These are phyloP conservation scores for Amiota minor DNA, from an alignment of 2,888 invertebrate genomes.

Conservation along the genomic window DNA sequence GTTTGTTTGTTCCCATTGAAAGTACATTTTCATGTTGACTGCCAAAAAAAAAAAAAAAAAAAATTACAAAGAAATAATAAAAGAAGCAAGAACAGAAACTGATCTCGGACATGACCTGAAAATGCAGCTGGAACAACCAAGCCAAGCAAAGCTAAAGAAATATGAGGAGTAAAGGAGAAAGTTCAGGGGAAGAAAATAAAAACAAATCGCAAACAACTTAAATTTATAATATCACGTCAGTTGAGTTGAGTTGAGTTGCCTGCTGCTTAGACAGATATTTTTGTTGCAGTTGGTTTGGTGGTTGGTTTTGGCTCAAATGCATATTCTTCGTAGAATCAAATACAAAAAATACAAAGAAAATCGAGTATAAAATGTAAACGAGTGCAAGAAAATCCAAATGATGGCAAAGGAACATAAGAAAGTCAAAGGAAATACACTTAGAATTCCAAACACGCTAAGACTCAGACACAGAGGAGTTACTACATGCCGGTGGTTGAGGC, in stretches of 20 bases:
- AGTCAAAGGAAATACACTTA: constrained; percentile 5
- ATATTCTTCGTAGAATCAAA: neutral
- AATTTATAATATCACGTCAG: constrained; percentile 28
- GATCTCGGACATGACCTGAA: constrained; percentile 42
- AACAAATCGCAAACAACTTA: constrained; percentile 27
- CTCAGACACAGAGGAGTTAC: too few relatives aligned
- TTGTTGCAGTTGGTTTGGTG: neutral
- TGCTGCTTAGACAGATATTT: neutral
- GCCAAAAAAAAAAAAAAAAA: constrained; percentile 8
- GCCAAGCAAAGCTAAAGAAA: neutral
- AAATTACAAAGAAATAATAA: constrained; percentile 6
- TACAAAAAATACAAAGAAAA: neutral
- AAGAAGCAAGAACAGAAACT: constrained; percentile 20
- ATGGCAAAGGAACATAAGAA: neutral
- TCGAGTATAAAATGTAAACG: constrained; percentile 9
- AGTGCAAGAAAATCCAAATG: constrained; percentile 11
- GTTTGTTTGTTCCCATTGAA: constrained; percentile 23
- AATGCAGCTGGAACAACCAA: constrained; percentile 9
- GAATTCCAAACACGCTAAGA: constrained; percentile 20
- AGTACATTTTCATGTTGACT: constrained; percentile 26
- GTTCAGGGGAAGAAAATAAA: constrained; percentile 13
- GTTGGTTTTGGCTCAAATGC: neutral
- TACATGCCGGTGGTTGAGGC: too few relatives aligned
- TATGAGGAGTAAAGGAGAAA: neutral
- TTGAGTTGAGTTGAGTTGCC: neutral